A percentile compares a stretch with the other conserved stretches of the same genome.
Conservation (phyloP, 2,797 vertebrate species). For the Heliangelus exortis region DNA sequence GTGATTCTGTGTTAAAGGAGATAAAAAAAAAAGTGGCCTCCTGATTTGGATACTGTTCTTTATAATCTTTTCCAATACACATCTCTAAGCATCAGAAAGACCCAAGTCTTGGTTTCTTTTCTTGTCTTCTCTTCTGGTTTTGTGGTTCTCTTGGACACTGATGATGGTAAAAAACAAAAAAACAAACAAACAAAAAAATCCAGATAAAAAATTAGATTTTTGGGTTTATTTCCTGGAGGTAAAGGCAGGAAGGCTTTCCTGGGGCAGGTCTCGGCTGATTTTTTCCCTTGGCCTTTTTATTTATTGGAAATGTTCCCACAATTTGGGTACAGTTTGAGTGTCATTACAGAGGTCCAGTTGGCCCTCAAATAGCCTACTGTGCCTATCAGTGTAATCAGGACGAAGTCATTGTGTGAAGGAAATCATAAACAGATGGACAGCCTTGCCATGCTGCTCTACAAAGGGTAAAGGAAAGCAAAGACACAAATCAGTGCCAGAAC, state of each 20-base stretch:
- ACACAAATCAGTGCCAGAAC: not conserved
- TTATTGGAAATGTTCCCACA: not conserved
- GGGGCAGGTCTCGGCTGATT: not conserved
- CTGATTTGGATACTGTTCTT: not conserved
- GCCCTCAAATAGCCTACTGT: conserved; percentile 56
- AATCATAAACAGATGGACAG: conserved; percentile 71
- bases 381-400: conserved; percentile 66
- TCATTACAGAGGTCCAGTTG: conserved; percentile 52
- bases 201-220: not conserved
- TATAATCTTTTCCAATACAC: not conserved
- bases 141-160: not conserved
- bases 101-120: not conserved
- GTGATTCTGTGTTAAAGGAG: not conserved
- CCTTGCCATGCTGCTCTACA: conserved; percentile 31
- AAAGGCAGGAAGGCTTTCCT: not conserved
- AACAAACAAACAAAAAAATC: not conserved
- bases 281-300: conserved; percentile 25
- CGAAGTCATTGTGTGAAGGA: conserved; percentile 53
- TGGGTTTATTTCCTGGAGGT: not conserved
- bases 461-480: conserved; percentile 27
- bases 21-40: not conserved
- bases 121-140: not conserved
- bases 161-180: not conserved
- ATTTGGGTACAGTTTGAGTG: not conserved
- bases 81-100: not conserved